Evolutionary conservation across 2,797 vertebrate genomes (phyloP), one percentile per base, ranked within the genome.

Genomic region (Spinibarbus caldwelli): DNA sequence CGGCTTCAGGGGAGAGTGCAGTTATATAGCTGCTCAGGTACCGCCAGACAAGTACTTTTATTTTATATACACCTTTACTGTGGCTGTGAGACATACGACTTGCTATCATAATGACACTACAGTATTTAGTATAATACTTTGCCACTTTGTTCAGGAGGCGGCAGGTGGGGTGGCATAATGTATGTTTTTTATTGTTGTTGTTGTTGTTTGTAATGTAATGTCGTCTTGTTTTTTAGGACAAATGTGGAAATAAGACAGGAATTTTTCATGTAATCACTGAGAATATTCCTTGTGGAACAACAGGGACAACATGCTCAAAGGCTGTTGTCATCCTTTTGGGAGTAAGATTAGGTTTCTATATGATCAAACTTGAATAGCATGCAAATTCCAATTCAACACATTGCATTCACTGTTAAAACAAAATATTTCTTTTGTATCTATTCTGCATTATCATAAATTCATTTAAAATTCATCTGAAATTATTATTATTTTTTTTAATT

Each of bases 241-340:
- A 96, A 88, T 98, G 97, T 82, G 96, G 94, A 8, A 95, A 94
- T 85, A 94, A 90, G 36, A 86, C 90, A 2, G 62, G 19, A 2
- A 94, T 91, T 64, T 98, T 99, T 93, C 93, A 93, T 36, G 84
- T 99, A 66, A 90, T 97, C 90, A 98, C 96, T 15, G 97, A 99
- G 92, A 99, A 97, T 54, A 93, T 97, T 66, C 96, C 96, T 23
- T 99, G 98, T 86, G 98, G 97, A 54, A 94, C 96, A 67, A 97
- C 97, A 0, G 97, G 97, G 2, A 96, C 96, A 79, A 97, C 97
- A 49, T 99, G 98, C 89, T 97, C 98, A 87, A 99, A 98, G 93
- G 93, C 92, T 86, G 95, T 99, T 90, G 94, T 95, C 91, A 90
- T 99, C 88, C 95, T 97, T 62, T 89, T 98, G 23, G 96, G 94